phyloP scores from a whole-genome alignment of 92 coral and sea anemone genomes.

The Anthopleura xanthogrammica region DNA sequence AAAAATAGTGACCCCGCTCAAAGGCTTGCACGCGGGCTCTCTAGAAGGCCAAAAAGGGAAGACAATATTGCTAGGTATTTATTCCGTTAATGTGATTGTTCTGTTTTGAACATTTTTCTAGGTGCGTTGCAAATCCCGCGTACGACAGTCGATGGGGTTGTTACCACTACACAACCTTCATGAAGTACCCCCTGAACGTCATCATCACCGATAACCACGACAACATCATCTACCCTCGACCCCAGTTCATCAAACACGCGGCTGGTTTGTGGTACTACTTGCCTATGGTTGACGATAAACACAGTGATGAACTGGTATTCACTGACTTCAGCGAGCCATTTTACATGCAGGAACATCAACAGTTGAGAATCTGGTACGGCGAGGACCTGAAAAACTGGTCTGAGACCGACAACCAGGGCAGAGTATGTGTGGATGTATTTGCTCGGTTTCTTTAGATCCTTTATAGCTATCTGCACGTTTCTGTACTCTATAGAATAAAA shows the following conservation, averaged over 20 bases:
- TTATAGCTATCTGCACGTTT: neutral
- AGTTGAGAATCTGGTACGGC: slow-evolving; percentile 63
- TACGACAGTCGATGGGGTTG: slow-evolving; percentile 73
- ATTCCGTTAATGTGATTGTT: too few relatives aligned
- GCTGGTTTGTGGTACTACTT: slow-evolving; percentile 63
- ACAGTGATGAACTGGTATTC: slow-evolving; percentile 56
- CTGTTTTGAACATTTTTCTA: neutral
- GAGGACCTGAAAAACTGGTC: slow-evolving; percentile 47
- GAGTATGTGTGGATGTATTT: slow-evolving; percentile 42
- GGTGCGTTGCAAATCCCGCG: slow-evolving; percentile 56
- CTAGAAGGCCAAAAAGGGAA: too few relatives aligned
- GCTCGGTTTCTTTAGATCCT: neutral
- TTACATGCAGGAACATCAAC: slow-evolving; percentile 36
- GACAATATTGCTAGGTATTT: too few relatives aligned
- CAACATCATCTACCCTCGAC: slow-evolving; percentile 51
- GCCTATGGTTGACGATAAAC: slow-evolving; percentile 49
- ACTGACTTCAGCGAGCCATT: slow-evolving; percentile 50
- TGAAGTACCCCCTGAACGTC: slow-evolving; percentile 51
- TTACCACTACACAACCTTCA: slow-evolving; percentile 21
- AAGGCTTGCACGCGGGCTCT: too few relatives aligned
- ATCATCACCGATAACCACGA: slow-evolving; percentile 53
- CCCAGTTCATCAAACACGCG: slow-evolving; percentile 36
- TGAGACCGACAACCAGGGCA: slow-evolving; percentile 42
- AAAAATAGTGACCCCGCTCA: too few relatives aligned
- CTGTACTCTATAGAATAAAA: neutral